Conservation (phyloP, 1,140 invertebrate genomes). For the Drosophila bipectinata region DNA sequence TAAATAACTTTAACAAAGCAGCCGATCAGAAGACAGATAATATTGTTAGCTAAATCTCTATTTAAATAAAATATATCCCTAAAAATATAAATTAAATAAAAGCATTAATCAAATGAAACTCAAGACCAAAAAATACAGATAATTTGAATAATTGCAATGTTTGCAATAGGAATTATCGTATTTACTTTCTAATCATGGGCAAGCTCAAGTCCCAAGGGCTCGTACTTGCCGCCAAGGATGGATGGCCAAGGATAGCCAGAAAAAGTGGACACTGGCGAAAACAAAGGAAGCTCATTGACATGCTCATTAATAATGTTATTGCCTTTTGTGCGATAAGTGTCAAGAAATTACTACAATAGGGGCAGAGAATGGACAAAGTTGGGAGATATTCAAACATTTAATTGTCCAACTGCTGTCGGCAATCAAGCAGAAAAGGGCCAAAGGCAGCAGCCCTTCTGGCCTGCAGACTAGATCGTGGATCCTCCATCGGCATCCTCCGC, state of each 20-base stretch:
- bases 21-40: conserved; percentile 7
- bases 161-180: conserved; percentile 3
- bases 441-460: conserved; percentile 1
- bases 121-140: conserved; percentile 1
- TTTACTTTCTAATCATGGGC: conserved; percentile 24
- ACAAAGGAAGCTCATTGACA: conserved; percentile 79
- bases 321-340: conserved; percentile 82
- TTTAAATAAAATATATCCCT: conserved; percentile 2
- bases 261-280: conserved; percentile 37
- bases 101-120: background rate
- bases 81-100: conserved; percentile 1
- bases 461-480: conserved; percentile 2
- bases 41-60: conserved; percentile 4
- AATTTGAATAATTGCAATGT: conserved; percentile 18
- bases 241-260: conserved; percentile 35
- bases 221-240: conserved; percentile 31
- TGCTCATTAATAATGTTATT: conserved; percentile 83
- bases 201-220: conserved; percentile 26
- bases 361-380: conserved; percentile 31
- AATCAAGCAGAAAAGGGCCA: conserved; percentile 72
- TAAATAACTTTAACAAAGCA: conserved; percentile 13
- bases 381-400: conserved; percentile 73
- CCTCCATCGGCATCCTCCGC: background rate
- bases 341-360: conserved; percentile 80
- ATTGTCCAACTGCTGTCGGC: conserved; percentile 77